A percentile compares a stretch with the other conserved stretches of the same genome.
These are phyloP conservation scores for Ophonus ardosiacus DNA, from an alignment of 2,888 invertebrate species.

Conservation along the genomic window DNA sequence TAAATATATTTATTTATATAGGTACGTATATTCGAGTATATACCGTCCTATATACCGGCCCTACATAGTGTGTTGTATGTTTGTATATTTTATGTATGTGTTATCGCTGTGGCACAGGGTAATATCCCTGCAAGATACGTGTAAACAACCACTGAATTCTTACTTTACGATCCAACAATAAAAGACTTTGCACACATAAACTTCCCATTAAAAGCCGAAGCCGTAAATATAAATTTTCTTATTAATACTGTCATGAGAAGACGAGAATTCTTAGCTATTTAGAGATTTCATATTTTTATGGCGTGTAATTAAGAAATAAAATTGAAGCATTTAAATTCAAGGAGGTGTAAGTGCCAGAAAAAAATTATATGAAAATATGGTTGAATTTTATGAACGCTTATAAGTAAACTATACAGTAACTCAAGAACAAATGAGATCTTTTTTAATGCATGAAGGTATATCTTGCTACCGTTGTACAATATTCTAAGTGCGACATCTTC, in stretches of 20 bases:
- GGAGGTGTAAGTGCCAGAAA: too few relatives aligned
- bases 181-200: conserved; percentile 10
- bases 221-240: conserved; percentile 33
- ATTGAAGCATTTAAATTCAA: too few relatives aligned
- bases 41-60: background rate
- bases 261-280: background rate
- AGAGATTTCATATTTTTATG: background rate
- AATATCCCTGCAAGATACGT: background rate
- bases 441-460: too few relatives aligned
- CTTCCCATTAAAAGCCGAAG: conserved; percentile 3
- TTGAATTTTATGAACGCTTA: too few relatives aligned
- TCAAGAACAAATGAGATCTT: too few relatives aligned
- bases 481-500: background rate
- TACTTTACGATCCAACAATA: conserved; percentile 21
- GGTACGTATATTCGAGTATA: too few relatives aligned
- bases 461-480: background rate
- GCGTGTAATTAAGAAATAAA: background rate
- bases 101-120: background rate
- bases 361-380: too few relatives aligned
- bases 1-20: too few relatives aligned
- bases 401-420: too few relatives aligned
- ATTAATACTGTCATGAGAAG: conserved; percentile 22
- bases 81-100: background rate
- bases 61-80: background rate
- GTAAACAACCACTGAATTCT: conserved; percentile 40